These are phyloP conservation scores for Stenotaenia linearis DNA, from an alignment of 2,888 invertebrate species.

Conservation along the genomic window DNA sequence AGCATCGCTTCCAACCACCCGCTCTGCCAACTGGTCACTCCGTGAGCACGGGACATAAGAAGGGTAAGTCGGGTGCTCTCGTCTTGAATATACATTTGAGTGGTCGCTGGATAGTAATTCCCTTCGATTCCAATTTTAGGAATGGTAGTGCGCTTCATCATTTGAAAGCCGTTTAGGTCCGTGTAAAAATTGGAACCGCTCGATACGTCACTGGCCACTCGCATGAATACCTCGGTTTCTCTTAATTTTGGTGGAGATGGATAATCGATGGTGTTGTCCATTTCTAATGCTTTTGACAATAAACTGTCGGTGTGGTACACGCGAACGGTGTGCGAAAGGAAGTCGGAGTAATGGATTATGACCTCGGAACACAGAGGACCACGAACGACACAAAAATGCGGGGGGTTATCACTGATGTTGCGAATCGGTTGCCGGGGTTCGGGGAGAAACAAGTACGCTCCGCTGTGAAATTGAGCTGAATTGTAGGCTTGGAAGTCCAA, in stretches of 20 bases:
- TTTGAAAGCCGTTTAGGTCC: slow-evolving; percentile 90
- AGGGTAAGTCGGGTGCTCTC: slow-evolving; percentile 60
- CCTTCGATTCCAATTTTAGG: slow-evolving; percentile 80
- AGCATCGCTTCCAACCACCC: slow-evolving; percentile 88
- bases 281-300: slow-evolving; percentile 65
- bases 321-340: slow-evolving; percentile 69
- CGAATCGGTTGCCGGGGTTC: slow-evolving; percentile 82
- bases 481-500: slow-evolving; percentile 72
- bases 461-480: slow-evolving; percentile 87
- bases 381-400: slow-evolving; percentile 71
- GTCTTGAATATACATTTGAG: slow-evolving; percentile 82
- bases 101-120: slow-evolving; percentile 94
- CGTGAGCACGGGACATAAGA: slow-evolving; percentile 85
- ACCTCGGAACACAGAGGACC: slow-evolving; percentile 80
- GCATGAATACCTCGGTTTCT: slow-evolving; percentile 88
- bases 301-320: slow-evolving; percentile 69
- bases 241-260: slow-evolving; percentile 79
- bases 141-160: slow-evolving; percentile 66
- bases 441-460: slow-evolving; percentile 91
- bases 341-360: slow-evolving; percentile 66
- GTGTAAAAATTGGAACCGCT: slow-evolving; percentile 77
- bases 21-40: slow-evolving; percentile 72
- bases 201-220: slow-evolving; percentile 77
- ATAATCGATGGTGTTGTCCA: slow-evolving; percentile 79
- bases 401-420: slow-evolving; percentile 59